Base-by-base conservation (phyloP, 1,140 invertebrate species). In the Sitodiplosis mosellana region DNA sequence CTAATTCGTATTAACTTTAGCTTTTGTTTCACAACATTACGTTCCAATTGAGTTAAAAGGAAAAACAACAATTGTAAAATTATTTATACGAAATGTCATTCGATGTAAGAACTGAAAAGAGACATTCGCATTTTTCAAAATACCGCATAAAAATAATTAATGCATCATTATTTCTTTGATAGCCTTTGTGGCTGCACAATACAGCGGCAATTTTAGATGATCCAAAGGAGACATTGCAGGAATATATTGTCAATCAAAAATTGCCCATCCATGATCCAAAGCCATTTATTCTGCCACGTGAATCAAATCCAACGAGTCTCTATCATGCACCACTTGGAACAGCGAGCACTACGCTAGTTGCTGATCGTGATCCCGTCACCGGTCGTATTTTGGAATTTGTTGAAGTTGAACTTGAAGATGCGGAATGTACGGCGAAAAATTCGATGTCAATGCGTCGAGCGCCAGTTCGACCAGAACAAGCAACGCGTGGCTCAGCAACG, bases 381-480 rank as follows among this genome's bases (percentile, higher is more conserved):
- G 84, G 85, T 2, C 61, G 75, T 54, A 70, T 87, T 21, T 59
- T 75, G 1, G 72, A 76, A 15, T 79, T 83, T 63, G 65, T 71
- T 50, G 85, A 89, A 67, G 72, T 83, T 5, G 56, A 66, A 34
- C 53, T 77, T 7, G 60, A 71, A 51, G 68, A 75, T 53, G 69
- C 72, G 52, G 78, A 76, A 2, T 70, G 76, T 51, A 80, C 74
- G 54, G 71, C 78, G 1, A 75, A 73, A 57, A 87, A 85, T 67
- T 86, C 83, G 0, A 75, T 81, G 63, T 87, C 82, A 3, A 73
- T 87, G 63, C 71, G 67, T 33, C 63, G 82, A 53, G 71, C 74
- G 49, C 77, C 76, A 19, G 72, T 68, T 2, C 66, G 75, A 36
- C 64, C 74, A 37, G 61, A 67, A 33, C 70, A 81, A 55, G 69